Evolutionary conservation across 2,797 vertebrate species (phyloP).

Genomic region (Melanotaenia trifasciata): DNA sequence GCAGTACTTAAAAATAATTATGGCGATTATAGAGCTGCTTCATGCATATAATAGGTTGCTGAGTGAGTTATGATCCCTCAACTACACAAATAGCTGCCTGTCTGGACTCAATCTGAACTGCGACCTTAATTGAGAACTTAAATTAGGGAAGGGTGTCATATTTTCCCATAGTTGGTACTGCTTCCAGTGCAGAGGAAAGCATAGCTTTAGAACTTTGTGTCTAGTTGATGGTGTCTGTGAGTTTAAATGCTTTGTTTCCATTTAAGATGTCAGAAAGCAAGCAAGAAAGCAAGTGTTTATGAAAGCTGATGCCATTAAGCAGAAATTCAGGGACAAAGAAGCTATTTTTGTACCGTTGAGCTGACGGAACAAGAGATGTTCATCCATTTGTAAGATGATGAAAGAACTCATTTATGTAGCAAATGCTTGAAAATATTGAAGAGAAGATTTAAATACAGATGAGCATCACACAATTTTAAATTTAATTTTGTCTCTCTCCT

Average conservation of each 20-base stretch:
- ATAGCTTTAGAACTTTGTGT: slow-evolving; percentile 20
- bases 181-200: slow-evolving; percentile 1
- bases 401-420: not conserved
- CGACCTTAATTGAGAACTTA: slow-evolving; percentile 11
- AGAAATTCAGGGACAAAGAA: not conserved
- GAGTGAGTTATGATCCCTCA: not conserved
- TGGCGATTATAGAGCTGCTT: not conserved
- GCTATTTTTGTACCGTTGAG: slow-evolving; percentile 9
- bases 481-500: not conserved
- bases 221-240: slow-evolving; percentile 38
- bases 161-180: slow-evolving; percentile 17
- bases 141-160: not conserved
- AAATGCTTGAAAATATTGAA: not conserved
- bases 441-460: not conserved
- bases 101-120: slow-evolving; percentile 11
- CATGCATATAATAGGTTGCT: not conserved
- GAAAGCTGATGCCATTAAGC: not conserved
- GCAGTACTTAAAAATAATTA: not conserved
- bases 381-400: not conserved
- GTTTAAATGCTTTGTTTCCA: slow-evolving; percentile 56
- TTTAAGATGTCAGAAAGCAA: slow-evolving; percentile 4
- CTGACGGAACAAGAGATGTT: not conserved
- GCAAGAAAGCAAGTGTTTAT: slow-evolving; percentile 38
- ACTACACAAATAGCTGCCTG: slow-evolving; percentile 12
- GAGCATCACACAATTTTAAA: no score